Conservation (phyloP, 2,888 invertebrate species). For the Plusia festucae region DNA sequence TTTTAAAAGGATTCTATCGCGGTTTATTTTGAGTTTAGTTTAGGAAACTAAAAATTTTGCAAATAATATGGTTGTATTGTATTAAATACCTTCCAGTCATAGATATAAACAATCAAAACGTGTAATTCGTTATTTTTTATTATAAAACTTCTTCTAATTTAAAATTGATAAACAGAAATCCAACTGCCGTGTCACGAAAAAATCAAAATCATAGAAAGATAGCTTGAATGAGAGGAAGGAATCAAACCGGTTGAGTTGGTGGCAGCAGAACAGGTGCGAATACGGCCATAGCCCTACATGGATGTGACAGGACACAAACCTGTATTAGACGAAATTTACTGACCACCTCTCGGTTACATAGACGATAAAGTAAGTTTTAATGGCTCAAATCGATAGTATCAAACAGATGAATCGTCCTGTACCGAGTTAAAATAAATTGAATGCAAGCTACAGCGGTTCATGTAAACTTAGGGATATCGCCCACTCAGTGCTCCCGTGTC, state of each 20-base stretch:
- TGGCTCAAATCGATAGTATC: constrained; percentile 79
- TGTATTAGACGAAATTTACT: constrained; percentile 82
- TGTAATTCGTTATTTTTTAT: no score
- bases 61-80: not conserved
- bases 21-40: no score
- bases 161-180: not conserved
- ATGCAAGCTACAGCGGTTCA: constrained; percentile 66
- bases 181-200: not conserved
- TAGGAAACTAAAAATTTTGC: no score
- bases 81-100: not conserved
- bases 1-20: no score
- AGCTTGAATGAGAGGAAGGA: constrained; percentile 49
- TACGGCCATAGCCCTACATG: constrained; percentile 68
- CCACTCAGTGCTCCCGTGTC: constrained; percentile 54
- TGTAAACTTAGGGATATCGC: constrained; percentile 58
- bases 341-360: constrained; percentile 64
- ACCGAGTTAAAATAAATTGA: constrained; percentile 68
- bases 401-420: constrained; percentile 73
- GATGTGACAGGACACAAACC: constrained; percentile 76
- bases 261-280: constrained; percentile 71
- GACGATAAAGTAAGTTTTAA: constrained; percentile 76
- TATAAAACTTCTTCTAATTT: no score
- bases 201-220: constrained; percentile 21
- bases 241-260: constrained; percentile 67
- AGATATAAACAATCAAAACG: no score